phyloP scores from a whole-genome alignment of 2,797 vertebrate genomes.

The Falco rusticolus region DNA sequence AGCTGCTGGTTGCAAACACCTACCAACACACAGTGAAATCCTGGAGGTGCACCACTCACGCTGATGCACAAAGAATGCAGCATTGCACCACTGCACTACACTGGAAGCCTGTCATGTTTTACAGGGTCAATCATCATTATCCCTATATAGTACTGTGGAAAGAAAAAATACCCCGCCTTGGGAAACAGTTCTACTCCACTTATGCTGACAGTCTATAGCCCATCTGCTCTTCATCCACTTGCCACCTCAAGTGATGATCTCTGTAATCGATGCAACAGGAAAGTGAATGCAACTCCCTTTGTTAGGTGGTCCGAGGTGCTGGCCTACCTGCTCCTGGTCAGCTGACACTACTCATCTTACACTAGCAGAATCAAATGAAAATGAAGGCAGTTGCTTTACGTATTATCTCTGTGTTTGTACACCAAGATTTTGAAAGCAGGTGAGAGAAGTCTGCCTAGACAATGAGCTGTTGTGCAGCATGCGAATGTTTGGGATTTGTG shows the following conservation, averaged over 20 bases:
- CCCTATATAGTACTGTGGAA: background rate
- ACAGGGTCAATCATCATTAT: background rate
- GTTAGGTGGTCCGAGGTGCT: fast-evolving
- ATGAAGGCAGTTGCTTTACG: background rate
- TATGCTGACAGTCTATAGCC: fast-evolving
- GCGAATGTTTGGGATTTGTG: background rate
- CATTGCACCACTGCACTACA: background rate
- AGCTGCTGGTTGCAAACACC: background rate
- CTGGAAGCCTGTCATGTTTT: background rate
- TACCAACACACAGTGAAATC: background rate
- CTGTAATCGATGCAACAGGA: background rate
- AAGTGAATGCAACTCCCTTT: background rate
- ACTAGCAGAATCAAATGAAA: background rate
- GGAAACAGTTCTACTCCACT: background rate
- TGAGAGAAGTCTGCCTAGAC: background rate
- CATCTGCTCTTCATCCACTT: background rate
- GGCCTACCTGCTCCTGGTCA: background rate
- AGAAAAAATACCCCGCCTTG: background rate
- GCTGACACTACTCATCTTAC: background rate
- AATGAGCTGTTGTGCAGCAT: fast-evolving
- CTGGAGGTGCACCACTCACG: background rate
- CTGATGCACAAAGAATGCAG: background rate
- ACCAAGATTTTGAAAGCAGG: background rate
- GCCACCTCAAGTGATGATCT: background rate
- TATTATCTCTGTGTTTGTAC: background rate